These are phyloP conservation scores for Ophioderma brevispina DNA, from an alignment of 35 echinoderm and acorn worm species.

Conservation along the genomic window DNA sequence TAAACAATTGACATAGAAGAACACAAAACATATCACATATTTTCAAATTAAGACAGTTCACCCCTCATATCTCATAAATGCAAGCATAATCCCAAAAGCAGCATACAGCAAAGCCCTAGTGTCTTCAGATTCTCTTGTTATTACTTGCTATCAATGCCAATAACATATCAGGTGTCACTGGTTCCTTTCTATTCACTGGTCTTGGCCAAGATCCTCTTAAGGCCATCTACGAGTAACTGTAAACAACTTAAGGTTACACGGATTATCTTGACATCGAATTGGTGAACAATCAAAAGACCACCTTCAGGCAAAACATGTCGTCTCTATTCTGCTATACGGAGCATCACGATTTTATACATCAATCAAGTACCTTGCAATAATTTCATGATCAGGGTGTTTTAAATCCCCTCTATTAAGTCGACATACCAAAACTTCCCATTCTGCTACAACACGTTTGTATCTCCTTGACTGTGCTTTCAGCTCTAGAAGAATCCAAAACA, in stretches of 20 bases:
- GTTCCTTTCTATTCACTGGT: conserved; percentile 14
- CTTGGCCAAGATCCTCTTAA: no score
- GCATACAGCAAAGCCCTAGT: not conserved
- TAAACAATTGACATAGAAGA: not conserved
- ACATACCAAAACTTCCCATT: not conserved
- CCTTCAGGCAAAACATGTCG: not conserved
- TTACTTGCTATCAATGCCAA: not conserved
- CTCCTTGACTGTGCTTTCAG: not conserved
- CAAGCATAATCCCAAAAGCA: not conserved
- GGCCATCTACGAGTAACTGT: conserved; percentile 3
- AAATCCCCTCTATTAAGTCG: not conserved
- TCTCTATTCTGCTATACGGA: not conserved
- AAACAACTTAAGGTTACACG: conserved; percentile 11
- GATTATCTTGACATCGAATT: not conserved
- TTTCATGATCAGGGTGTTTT: not conserved
- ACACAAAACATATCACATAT: not conserved
- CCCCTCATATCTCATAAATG: no score
- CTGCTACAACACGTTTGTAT: not conserved
- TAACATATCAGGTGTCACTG: no score
- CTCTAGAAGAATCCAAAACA: not conserved
- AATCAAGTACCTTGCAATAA: not conserved
- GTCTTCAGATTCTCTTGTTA: not conserved
- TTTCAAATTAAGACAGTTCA: not conserved
- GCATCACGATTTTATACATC: not conserved
- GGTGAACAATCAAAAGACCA: not conserved